Conservation (phyloP, 2,888 invertebrate genomes). For the Gandaritis pyraliata region DNA sequence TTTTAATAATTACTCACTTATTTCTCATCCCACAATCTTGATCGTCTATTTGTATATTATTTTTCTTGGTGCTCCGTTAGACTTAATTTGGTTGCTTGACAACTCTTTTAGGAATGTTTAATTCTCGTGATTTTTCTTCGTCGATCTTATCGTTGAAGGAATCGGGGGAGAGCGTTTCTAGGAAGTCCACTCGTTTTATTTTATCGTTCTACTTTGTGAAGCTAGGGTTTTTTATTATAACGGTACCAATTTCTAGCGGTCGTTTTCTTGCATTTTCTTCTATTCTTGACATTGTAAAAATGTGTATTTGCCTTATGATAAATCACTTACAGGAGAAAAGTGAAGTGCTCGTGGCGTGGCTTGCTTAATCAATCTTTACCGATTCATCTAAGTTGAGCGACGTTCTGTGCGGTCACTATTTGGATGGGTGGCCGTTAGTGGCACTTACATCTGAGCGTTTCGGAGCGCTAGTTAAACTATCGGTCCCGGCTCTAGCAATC, state of each 20-base stretch:
- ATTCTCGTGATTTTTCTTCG: constrained; percentile 74
- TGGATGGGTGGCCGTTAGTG: no score
- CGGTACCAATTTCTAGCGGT: background rate
- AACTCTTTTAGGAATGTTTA: constrained; percentile 74
- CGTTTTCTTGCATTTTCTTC: background rate
- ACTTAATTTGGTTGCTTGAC: constrained; percentile 76
- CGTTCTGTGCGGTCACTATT: no score
- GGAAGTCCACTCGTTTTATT: constrained; percentile 49
- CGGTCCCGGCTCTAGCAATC: no score
- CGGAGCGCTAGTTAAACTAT: no score
- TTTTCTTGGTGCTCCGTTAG: constrained; percentile 66
- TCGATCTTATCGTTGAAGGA: constrained; percentile 58
- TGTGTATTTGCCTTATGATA: no score
- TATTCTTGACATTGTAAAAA: no score
- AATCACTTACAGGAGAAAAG: no score
- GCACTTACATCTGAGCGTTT: no score
- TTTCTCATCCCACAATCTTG: constrained; percentile 79
- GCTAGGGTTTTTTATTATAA: constrained; percentile 3
- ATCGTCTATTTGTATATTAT: constrained; percentile 78
- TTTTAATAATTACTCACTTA: constrained; percentile 81
- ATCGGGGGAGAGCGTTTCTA: constrained; percentile 58
- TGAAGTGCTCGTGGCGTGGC: no score
- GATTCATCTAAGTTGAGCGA: no score
- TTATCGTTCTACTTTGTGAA: constrained; percentile 42
- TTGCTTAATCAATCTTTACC: no score